Evolutionary conservation across 2,888 invertebrate genomes (phyloP).

Genomic region (Clepsis dumicolana): DNA sequence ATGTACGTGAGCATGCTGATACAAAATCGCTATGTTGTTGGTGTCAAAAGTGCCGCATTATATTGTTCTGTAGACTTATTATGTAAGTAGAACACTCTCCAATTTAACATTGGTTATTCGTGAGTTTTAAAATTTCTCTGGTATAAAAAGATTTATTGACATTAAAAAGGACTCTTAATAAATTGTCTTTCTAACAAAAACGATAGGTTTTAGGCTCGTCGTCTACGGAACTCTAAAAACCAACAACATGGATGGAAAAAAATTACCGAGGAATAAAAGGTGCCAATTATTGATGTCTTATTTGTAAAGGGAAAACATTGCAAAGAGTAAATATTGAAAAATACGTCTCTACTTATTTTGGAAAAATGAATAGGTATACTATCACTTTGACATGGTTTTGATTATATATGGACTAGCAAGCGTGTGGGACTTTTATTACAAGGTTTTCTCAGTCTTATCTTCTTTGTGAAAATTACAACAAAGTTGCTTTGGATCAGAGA

Average conservation of each 20-base stretch:
- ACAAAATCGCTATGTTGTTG: slow-evolving; percentile 36
- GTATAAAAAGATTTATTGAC: neutral
- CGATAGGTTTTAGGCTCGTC: neutral
- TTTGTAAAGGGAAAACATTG: slow-evolving; percentile 76
- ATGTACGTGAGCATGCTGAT: slow-evolving; percentile 42
- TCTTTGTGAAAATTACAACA: neutral
- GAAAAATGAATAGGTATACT: slow-evolving; percentile 16
- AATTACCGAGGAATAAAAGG: slow-evolving; percentile 29
- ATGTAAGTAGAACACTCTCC: neutral
- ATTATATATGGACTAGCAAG: slow-evolving; percentile 24
- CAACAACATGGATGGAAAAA: slow-evolving; percentile 59
- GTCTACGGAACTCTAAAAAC: slow-evolving; percentile 44
- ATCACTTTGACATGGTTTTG: slow-evolving; percentile 39
- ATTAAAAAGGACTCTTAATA: neutral
- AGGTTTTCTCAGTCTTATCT: neutral
- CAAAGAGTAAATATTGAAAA: slow-evolving; percentile 74
- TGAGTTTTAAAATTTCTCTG: neutral
- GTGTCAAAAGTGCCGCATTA: slow-evolving; percentile 23
- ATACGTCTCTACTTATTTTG: slow-evolving; percentile 44
- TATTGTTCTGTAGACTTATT: neutral
- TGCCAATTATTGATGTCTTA: slow-evolving; percentile 36
- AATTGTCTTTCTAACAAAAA: neutral
- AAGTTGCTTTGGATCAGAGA: too few relatives aligned
- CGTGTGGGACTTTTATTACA: slow-evolving; percentile 20
- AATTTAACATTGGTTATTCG: neutral